Base-by-base conservation (phyloP, 2,888 invertebrate genomes). In the Liodrosophila aerea region DNA sequence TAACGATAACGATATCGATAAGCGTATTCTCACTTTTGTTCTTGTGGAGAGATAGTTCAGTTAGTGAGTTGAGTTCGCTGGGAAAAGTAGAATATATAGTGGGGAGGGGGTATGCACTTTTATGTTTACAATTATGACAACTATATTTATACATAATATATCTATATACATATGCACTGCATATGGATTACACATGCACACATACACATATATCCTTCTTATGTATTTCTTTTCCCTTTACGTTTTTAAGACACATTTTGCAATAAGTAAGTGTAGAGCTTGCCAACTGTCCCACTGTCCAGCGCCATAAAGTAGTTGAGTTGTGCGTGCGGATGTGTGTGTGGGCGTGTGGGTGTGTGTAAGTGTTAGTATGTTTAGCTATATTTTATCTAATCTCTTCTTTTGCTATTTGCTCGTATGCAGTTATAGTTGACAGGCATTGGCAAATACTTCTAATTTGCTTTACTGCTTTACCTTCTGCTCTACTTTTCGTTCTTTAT, bases 231-330 rank as follows among this genome's bases (percentile, higher is more conserved):
- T n/a, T n/a, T n/a, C n/a, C n/a, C n/a, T n/a, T n/a, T n/a, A n/a
- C n/a, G n/a, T 46, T 61, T 57, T 64, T 82, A 85, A 85, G 78
- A 85, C 80, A 87, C 87, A 69, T 84, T 81, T 61, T 80, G 54
- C 65, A 67, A 68, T 68, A 85, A 86, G 60, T 76, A 85, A 85
- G 82, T 86, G 78, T 65, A 73, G 57, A 64, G 66, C 51, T 71
- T 34, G 63, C 54, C 62, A 62, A 60, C 34, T 51, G n/a, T 30
- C 7, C 30, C 34, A 22, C 13, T 27, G 11, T 34, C 16, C 22
- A 8, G 30, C 39, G n/a, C n/a, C n/a, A n/a, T n/a, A n/a, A n/a
- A n/a, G n/a, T n/a, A n/a, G 4, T 49, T 5, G 22, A 7, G 29
- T n/a, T 40, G 16, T 27, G 9, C 12, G 30, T 33, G 16, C 29